These are phyloP conservation scores for Pangasius mekongensis DNA, from an alignment of 2,797 vertebrate genomes.

Conservation along the genomic window DNA sequence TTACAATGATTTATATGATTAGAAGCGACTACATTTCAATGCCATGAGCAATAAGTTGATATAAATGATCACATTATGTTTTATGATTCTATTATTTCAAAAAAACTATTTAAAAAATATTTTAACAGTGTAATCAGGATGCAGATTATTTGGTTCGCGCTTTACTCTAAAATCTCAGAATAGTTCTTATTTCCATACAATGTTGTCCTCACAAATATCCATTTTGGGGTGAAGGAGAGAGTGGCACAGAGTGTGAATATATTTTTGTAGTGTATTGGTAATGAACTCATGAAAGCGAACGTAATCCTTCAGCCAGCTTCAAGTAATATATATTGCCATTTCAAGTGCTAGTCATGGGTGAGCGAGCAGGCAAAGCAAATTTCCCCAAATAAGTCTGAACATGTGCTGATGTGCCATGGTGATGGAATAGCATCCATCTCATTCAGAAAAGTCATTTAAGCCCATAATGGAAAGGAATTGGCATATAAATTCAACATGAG, in stretches of 20 bases:
- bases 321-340: slow-evolving; percentile 55
- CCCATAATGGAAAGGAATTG: slow-evolving; percentile 50
- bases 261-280: slow-evolving; percentile 26
- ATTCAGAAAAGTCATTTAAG: slow-evolving; percentile 57
- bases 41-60: background rate
- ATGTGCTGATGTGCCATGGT: slow-evolving; percentile 54
- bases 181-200: background rate
- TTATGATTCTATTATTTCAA: background rate
- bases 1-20: background rate
- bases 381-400: slow-evolving; percentile 66
- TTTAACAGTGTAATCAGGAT: background rate
- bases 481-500: slow-evolving; percentile 50
- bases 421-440: slow-evolving; percentile 50
- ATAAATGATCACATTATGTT: background rate
- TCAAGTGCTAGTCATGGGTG: slow-evolving; percentile 55
- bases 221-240: background rate
- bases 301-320: slow-evolving; percentile 39
- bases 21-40: background rate
- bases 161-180: background rate
- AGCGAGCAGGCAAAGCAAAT: slow-evolving; percentile 64
- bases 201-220: background rate
- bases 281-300: slow-evolving; percentile 37
- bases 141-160: background rate
- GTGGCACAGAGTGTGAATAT: slow-evolving; percentile 14
- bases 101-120: too few species aligned